phyloP scores from a whole-genome alignment of 2,888 invertebrate genomes.

The Malthinus seriepunctatus region DNA sequence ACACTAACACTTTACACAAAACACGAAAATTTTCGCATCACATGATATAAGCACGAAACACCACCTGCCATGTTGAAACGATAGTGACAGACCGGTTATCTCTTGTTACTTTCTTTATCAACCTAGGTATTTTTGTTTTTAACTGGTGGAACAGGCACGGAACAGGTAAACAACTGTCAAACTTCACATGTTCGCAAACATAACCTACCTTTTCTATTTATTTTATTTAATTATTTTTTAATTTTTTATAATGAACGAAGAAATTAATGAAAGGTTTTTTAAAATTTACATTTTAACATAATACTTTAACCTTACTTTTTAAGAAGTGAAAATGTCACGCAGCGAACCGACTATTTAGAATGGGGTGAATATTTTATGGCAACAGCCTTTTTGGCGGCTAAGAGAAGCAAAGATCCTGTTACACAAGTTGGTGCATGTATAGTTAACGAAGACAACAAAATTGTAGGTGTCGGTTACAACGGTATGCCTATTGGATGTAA shows the following conservation, averaged over 20 bases:
- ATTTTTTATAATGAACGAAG: constrained; percentile 1
- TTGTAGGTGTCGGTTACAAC: constrained; percentile 96
- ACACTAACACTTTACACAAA: constrained; percentile 48
- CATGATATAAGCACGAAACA: constrained; percentile 75
- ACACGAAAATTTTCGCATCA: constrained; percentile 63
- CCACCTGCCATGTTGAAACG: constrained; percentile 55
- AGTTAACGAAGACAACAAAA: constrained; percentile 81
- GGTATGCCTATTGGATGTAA: constrained; percentile 91
- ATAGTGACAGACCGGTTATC: constrained; percentile 39
- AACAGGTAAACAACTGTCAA: constrained; percentile 10
- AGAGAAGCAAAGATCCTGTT: constrained; percentile 92
- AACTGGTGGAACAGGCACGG: constrained; percentile 15
- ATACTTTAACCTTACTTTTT: not conserved
- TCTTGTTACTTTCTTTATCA: constrained; percentile 33
- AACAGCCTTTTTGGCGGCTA: constrained; percentile 84
- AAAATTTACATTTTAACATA: not conserved
- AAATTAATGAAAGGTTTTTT: not conserved
- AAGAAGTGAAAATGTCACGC: constrained; percentile 52
- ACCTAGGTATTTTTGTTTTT: constrained; percentile 26
- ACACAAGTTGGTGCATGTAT: constrained; percentile 96
- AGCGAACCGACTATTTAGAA: constrained; percentile 69
- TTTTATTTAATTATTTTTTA: not conserved
- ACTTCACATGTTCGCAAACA: constrained; percentile 16
- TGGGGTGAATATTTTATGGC: constrained; percentile 99
- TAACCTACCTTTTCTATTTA: constrained; percentile 16